Evolutionary conservation across 1,140 invertebrate species (phyloP).

Genomic region (Sesamia nonagrioides): DNA sequence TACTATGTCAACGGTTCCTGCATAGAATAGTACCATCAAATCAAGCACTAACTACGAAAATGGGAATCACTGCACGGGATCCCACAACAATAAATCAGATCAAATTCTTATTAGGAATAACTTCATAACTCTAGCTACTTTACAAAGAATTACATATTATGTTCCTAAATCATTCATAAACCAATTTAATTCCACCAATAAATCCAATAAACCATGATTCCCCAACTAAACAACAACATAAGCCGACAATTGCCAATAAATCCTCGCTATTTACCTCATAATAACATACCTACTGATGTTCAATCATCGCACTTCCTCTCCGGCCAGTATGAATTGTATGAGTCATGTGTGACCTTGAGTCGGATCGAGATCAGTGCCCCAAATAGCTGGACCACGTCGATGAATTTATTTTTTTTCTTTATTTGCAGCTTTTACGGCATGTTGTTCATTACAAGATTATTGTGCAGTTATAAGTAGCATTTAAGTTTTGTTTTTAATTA

Average conservation of each 20-base stretch:
- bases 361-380: slow-evolving; percentile 24
- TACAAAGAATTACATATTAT: too few species aligned
- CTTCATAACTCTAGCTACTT: too few species aligned
- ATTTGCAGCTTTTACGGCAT: background rate
- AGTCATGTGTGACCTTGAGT: slow-evolving; percentile 1
- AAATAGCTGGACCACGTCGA: slow-evolving; percentile 4
- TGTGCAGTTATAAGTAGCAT: background rate
- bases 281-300: background rate
- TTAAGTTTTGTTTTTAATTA: background rate
- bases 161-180: too few species aligned
- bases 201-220: too few species aligned
- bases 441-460: background rate
- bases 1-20: too few species aligned
- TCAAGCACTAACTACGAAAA: too few species aligned
- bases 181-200: too few species aligned
- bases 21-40: too few species aligned
- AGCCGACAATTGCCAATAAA: background rate
- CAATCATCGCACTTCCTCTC: background rate
- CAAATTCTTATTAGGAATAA: too few species aligned
- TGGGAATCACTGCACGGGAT: too few species aligned
- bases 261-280: background rate
- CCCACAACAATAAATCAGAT: too few species aligned
- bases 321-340: background rate
- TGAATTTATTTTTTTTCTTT: background rate
- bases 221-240: too few species aligned